phyloP scores from a whole-genome alignment of 2,888 invertebrate genomes.

The Podabrus alpinus region DNA sequence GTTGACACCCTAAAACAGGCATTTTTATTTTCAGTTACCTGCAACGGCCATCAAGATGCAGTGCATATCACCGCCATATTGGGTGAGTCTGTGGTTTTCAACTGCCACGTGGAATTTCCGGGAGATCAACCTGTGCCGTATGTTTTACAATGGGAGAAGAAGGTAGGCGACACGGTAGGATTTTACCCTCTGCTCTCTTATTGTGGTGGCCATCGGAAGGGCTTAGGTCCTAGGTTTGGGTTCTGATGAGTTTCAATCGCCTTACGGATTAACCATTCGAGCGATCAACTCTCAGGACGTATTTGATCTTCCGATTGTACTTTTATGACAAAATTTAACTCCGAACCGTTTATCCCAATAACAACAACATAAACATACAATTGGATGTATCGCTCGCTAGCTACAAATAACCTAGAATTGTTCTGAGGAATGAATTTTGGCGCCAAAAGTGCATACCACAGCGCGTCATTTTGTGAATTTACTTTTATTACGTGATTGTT shows the following conservation, averaged over 20 bases:
- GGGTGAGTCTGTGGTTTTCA: slow-evolving; percentile 96
- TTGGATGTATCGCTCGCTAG: slow-evolving; percentile 17
- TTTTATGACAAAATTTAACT: slow-evolving; percentile 17
- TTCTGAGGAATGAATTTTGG: slow-evolving; percentile 33
- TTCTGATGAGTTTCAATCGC: slow-evolving; percentile 27
- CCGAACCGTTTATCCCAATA: neutral
- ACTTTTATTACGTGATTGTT: slow-evolving; percentile 39
- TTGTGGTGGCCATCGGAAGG: slow-evolving; percentile 39
- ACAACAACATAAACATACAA: slow-evolving; percentile 24
- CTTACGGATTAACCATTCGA: neutral
- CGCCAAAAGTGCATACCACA: slow-evolving; percentile 47
- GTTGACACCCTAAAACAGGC: neutral
- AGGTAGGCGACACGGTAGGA: slow-evolving; percentile 96
- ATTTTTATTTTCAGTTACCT: slow-evolving; percentile 63
- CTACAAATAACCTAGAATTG: slow-evolving; percentile 21
- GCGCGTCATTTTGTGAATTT: slow-evolving; percentile 36
- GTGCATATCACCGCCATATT: slow-evolving; percentile 96
- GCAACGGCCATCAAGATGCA: slow-evolving; percentile 77
- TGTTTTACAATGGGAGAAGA: slow-evolving; percentile 99
- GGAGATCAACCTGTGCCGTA: slow-evolving; percentile 95
- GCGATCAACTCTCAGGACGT: slow-evolving; percentile 12
- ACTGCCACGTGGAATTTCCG: slow-evolving; percentile 97
- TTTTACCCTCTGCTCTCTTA: slow-evolving; percentile 64
- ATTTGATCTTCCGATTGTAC: slow-evolving; percentile 22
- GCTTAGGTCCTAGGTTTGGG: slow-evolving; percentile 35